A percentile compares a stretch with the other conserved stretches of the same genome.
These are phyloP conservation scores for Thaumetopoea pityocampa DNA, from an alignment of 1,140 invertebrate species.

Conservation along the genomic window DNA sequence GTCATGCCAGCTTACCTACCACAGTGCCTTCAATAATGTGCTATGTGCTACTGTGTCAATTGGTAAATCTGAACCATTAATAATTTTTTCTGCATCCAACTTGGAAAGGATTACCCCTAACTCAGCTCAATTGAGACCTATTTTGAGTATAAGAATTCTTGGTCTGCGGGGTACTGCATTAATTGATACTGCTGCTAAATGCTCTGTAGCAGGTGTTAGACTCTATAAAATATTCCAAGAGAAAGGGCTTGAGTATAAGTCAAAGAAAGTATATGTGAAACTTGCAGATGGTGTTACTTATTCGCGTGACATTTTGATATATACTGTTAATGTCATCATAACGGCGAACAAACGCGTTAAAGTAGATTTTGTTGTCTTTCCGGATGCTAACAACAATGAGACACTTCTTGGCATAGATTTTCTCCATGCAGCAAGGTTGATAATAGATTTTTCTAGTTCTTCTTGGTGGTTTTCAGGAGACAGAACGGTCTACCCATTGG, in stretches of 20 bases:
- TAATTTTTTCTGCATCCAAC: no score
- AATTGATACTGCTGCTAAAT: constrained; percentile 1
- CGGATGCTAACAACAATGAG: constrained; percentile 18
- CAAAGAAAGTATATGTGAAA: neutral
- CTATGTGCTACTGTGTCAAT: no score
- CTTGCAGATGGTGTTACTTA: constrained; percentile 1
- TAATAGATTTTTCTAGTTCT: constrained; percentile 14
- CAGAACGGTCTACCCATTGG: constrained; percentile 3
- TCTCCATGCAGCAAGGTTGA: constrained; percentile 1
- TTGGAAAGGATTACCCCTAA: no score
- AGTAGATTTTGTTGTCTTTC: constrained; percentile 15
- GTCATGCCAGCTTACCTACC: no score
- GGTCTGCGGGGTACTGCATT: neutral
- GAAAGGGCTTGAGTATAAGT: neutral
- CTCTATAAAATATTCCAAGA: neutral
- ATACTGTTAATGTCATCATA: constrained; percentile 4
- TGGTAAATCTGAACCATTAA: no score
- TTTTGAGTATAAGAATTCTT: no score
- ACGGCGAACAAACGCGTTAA: constrained; percentile 3
- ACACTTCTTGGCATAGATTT: constrained; percentile 24
- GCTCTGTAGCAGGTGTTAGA: neutral
- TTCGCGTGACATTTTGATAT: neutral
- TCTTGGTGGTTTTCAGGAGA: constrained; percentile 8
- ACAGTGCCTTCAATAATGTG: no score
- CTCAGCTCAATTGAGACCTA: no score